Conservation (phyloP, 2,797 vertebrate genomes). For the Eulemur coronatus region DNA sequence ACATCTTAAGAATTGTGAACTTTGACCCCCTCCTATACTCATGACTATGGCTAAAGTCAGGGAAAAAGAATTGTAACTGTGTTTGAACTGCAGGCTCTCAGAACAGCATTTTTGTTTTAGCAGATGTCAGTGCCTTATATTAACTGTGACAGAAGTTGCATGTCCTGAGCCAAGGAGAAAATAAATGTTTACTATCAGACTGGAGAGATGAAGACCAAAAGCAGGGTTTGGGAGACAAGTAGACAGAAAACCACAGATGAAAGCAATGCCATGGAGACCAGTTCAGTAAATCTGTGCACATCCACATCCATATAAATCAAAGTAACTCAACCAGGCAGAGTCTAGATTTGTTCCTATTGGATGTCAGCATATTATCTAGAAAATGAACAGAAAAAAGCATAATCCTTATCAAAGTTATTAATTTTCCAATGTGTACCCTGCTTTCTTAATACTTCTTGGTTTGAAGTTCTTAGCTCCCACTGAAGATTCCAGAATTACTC, state of each 20-base stretch:
- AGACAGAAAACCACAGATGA: constrained; percentile 15
- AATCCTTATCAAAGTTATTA: background rate
- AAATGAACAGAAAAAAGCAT: background rate
- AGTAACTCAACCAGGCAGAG: constrained; percentile 37
- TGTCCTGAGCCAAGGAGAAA: constrained; percentile 42
- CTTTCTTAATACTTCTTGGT: background rate
- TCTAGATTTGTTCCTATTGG: constrained; percentile 47
- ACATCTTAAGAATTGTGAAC: background rate
- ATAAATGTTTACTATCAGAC: constrained; percentile 47
- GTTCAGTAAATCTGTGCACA: background rate
- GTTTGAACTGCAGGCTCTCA: constrained; percentile 23
- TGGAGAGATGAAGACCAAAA: constrained; percentile 23
- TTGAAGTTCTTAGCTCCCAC: background rate
- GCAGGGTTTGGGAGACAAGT: background rate
- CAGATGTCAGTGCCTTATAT: background rate
- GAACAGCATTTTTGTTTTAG: background rate
- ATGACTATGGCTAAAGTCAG: constrained; percentile 39
- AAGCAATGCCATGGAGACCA: constrained; percentile 29
- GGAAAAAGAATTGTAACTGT: background rate
- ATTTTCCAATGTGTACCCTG: background rate
- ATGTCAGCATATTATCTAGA: background rate
- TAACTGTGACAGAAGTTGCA: constrained; percentile 50
- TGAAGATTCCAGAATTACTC: background rate
- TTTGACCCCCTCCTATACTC: background rate
- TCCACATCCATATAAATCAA: constrained; percentile 44